A percentile compares a stretch with the other conserved stretches of the same genome.
These are phyloP conservation scores for Sebastes dallii DNA, from an alignment of 2,797 vertebrate species.

Conservation along the genomic window DNA sequence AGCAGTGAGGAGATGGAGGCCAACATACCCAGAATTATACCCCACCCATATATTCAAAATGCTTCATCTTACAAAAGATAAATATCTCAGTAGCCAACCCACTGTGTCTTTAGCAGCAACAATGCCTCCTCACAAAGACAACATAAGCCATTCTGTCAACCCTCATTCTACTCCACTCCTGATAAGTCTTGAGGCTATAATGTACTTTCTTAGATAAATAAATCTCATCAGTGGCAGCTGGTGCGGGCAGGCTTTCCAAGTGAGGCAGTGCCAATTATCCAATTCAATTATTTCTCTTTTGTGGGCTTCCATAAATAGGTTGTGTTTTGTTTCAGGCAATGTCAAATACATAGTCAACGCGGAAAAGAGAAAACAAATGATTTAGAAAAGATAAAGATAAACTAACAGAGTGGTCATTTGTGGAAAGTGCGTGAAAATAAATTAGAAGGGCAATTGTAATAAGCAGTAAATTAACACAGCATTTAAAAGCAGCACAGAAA, in stretches of 20 bases:
- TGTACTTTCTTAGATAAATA: constrained; percentile 6
- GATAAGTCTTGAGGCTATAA: neutral
- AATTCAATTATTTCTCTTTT: constrained; percentile 28
- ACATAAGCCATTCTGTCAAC: neutral
- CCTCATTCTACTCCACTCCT: neutral
- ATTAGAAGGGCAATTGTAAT: neutral
- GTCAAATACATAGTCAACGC: constrained; percentile 11
- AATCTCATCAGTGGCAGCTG: constrained; percentile 28
- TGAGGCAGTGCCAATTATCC: constrained; percentile 21
- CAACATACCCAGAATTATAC: neutral
- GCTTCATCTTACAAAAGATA: neutral
- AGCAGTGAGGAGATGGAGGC: neutral
- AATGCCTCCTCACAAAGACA: neutral
- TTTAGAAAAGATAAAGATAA: constrained; percentile 14
- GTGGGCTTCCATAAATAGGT: constrained; percentile 1
- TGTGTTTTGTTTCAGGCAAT: constrained; percentile 13
- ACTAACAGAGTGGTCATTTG: neutral
- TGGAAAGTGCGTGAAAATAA: neutral
- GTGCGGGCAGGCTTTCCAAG: constrained; percentile 3
- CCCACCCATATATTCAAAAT: neutral
- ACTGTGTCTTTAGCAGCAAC: neutral
- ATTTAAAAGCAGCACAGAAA: neutral
- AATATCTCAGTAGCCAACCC: neutral
- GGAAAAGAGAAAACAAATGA: neutral
- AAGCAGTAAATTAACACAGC: neutral